Percentiles rank a stretch among this genome's conserved stretches.
Evolutionary conservation across 2,797 vertebrate species (phyloP).

Genomic region (Denticeps clupeoides): DNA sequence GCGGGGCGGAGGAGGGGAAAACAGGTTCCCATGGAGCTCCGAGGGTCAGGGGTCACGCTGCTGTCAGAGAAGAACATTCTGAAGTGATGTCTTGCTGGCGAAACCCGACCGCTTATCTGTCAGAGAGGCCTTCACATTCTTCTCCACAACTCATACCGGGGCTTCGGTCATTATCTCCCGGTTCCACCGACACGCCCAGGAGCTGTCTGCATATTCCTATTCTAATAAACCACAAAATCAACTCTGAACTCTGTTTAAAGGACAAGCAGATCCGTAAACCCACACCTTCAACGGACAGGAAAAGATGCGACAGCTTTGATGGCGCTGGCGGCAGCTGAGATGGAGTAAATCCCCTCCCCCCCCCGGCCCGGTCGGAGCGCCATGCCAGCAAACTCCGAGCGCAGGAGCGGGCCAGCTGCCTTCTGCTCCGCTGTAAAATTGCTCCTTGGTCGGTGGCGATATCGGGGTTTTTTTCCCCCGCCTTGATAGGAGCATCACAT

Average conservation of each 20-base stretch:
- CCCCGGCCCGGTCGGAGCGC: constrained; percentile 63
- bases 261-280: constrained; percentile 1
- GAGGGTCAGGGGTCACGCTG: constrained; percentile 65
- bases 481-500: constrained; percentile 87
- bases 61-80: constrained; percentile 63
- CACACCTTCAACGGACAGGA: constrained; percentile 33
- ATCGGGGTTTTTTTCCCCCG: constrained; percentile 69
- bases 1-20: constrained; percentile 56
- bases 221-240: constrained; percentile 2
- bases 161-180: background rate
- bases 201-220: too few relatives aligned
- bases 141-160: background rate
- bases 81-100: constrained; percentile 56
- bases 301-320: constrained; percentile 47
- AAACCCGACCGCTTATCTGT: constrained; percentile 60
- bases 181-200: background rate
- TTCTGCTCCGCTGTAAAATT: constrained; percentile 72
- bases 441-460: constrained; percentile 68
- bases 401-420: constrained; percentile 73
- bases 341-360: constrained; percentile 62
- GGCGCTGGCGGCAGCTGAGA: constrained; percentile 59
- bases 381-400: constrained; percentile 72
- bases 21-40: constrained; percentile 50
- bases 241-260: background rate
- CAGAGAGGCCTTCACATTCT: constrained; percentile 56